A percentile compares a stretch with the other conserved stretches of the same genome.
Conservation (phyloP, 2,113 vertebrate genomes). For the Acrocephalus arundinaceus region DNA sequence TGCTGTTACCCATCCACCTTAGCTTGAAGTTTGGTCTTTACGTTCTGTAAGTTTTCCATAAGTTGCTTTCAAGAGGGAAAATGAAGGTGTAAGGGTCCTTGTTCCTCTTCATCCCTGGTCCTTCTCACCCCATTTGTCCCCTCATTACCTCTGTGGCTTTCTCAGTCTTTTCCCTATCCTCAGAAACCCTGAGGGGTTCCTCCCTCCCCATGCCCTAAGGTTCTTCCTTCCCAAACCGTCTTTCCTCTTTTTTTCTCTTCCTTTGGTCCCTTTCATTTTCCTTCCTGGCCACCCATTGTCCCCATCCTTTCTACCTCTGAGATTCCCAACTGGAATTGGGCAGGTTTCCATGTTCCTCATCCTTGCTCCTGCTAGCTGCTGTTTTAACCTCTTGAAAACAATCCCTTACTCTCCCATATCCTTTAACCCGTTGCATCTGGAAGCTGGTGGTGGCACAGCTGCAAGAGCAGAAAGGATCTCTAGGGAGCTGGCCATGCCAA, state of each 20-base stretch:
- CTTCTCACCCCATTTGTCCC: neutral
- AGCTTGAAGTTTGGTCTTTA: neutral
- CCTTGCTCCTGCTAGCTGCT: neutral
- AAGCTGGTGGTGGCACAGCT: neutral
- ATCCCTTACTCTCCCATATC: neutral
- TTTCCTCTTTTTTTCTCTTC: neutral
- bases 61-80: neutral
- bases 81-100: fast-evolving
- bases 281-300: neutral
- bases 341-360: neutral
- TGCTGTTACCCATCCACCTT: neutral
- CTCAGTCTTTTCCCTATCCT: neutral
- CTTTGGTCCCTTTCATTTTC: neutral
- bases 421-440: neutral
- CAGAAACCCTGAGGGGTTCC: neutral
- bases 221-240: neutral
- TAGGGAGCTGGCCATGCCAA: neutral
- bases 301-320: neutral
- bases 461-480: neutral
- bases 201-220: neutral
- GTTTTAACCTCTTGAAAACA: neutral
- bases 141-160: neutral
- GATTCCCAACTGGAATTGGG: neutral
- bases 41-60: neutral
- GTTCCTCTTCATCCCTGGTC: fast-evolving